phyloP scores from a whole-genome alignment of 2,113 vertebrate genomes.

The Amblyornis subalaris region DNA sequence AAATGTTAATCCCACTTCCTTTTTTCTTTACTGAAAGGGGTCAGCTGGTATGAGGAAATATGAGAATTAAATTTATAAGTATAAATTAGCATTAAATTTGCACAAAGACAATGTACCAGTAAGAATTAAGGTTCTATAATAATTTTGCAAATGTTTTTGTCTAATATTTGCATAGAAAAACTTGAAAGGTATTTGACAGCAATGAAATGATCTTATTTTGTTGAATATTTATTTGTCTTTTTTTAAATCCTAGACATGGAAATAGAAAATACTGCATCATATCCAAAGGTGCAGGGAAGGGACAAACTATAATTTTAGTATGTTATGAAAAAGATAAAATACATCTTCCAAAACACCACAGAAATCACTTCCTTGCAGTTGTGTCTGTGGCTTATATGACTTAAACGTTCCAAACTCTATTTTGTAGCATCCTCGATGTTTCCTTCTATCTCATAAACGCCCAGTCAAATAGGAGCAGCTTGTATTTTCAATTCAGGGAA shows the following conservation, averaged over 20 bases:
- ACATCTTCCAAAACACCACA: background rate
- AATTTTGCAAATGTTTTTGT: background rate
- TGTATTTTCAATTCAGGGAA: conserved; percentile 52
- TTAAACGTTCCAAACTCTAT: background rate
- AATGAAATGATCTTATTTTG: background rate
- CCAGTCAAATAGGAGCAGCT: conserved; percentile 38
- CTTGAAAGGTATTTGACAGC: background rate
- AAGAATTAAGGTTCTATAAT: background rate
- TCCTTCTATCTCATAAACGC: conserved; percentile 30
- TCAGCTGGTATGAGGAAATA: background rate
- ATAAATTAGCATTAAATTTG: background rate
- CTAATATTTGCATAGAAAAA: background rate
- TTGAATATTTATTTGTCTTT: background rate
- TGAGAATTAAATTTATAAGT: background rate
- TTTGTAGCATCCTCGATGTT: conserved; percentile 27
- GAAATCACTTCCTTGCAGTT: conserved; percentile 17
- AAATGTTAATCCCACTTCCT: background rate
- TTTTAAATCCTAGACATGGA: background rate
- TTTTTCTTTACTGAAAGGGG: background rate
- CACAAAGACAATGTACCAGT: background rate
- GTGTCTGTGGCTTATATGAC: background rate
- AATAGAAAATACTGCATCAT: background rate
- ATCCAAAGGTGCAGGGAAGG: background rate
- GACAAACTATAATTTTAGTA: background rate
- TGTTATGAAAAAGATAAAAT: conserved; percentile 3